These are phyloP conservation scores for Neomonachus schauinslandi DNA, from an alignment of 2,113 vertebrate species.

Conservation along the genomic window DNA sequence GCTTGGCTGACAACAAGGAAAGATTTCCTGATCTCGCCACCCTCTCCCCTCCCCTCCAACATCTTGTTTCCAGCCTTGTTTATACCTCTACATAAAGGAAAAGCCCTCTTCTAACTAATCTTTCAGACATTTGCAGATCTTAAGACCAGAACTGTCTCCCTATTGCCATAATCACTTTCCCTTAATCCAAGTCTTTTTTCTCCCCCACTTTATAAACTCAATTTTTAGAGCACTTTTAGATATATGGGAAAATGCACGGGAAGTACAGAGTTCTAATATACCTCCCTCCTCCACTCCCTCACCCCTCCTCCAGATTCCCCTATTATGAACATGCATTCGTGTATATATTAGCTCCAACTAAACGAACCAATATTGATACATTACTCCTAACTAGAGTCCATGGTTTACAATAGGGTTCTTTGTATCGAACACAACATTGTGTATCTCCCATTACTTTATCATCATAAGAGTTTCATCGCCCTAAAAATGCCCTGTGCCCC, in stretches of 20 bases:
- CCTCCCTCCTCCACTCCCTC: background rate
- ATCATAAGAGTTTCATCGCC: background rate
- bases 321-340: background rate
- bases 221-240: background rate
- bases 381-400: background rate
- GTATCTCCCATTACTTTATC: background rate
- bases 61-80: background rate
- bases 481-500: background rate
- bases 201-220: background rate
- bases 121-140: background rate
- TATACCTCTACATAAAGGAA: background rate
- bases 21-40: background rate
- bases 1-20: background rate
- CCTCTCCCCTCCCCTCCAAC: background rate
- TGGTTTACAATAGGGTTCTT: background rate
- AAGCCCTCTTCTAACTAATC: background rate
- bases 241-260: background rate
- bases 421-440: background rate
- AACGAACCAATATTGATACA: background rate
- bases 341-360: background rate
- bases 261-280: background rate
- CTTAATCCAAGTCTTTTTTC: background rate
- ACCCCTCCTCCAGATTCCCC: background rate
- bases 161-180: background rate
- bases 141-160: background rate